Conservation (phyloP, 2,888 invertebrate species). For the Drosophila tanythrix region DNA sequence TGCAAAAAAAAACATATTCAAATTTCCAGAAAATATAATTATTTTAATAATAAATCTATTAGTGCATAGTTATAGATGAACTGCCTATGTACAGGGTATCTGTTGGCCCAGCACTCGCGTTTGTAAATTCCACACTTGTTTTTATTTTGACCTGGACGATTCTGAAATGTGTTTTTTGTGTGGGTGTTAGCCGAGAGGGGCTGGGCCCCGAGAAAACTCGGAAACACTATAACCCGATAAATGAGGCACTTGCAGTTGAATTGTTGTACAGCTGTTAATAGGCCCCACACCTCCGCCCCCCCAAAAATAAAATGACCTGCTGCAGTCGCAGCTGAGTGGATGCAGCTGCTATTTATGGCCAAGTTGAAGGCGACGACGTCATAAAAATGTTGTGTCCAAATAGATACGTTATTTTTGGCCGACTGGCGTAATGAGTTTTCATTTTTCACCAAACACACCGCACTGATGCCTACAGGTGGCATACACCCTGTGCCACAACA, state of each 20-base stretch:
- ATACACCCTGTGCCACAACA: constrained; percentile 7
- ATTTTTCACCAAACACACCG: constrained; percentile 48
- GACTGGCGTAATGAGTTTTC: constrained; percentile 73
- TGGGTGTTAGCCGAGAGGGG: constrained; percentile 59
- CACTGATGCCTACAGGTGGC: constrained; percentile 71
- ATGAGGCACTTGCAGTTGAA: constrained; percentile 38
- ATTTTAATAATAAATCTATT: background rate
- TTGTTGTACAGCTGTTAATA: constrained; percentile 34
- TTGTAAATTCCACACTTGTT: background rate
- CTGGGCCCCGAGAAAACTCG: constrained; percentile 41
- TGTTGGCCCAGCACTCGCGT: background rate
- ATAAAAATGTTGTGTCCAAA: constrained; percentile 42
- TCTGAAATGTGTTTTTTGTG: constrained; percentile 39
- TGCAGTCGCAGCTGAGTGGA: constrained; percentile 23
- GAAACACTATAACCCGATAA: constrained; percentile 18
- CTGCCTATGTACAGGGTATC: constrained; percentile 7
- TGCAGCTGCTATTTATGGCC: constrained; percentile 54
- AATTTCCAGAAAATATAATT: background rate
- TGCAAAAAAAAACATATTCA: background rate
- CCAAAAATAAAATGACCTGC: constrained; percentile 13
- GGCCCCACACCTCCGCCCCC: background rate
- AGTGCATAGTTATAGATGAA: background rate
- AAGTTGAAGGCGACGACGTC: constrained; percentile 63
- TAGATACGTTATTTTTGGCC: constrained; percentile 66
- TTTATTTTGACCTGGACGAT: constrained; percentile 12